These are phyloP conservation scores for Allophyes oxyacanthae DNA, from an alignment of 2,888 invertebrate genomes.

Conservation along the genomic window DNA sequence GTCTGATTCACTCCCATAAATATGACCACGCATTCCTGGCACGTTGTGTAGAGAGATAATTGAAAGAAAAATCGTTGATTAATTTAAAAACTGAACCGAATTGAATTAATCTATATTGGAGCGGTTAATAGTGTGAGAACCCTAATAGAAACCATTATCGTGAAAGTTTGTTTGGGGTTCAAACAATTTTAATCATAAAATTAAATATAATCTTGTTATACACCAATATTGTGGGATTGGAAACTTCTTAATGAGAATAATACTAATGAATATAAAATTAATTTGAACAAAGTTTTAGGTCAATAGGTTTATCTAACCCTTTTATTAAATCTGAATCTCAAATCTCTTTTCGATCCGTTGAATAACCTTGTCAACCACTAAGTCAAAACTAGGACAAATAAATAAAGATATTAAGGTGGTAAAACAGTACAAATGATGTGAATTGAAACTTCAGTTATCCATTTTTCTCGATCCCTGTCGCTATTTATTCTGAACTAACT, in stretches of 20 bases:
- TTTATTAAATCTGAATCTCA: slow-evolving; percentile 11
- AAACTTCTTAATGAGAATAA: slow-evolving; percentile 10
- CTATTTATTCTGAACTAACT: no score
- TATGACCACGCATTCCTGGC: no score
- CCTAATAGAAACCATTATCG: neutral
- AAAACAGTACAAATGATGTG: neutral
- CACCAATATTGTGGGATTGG: slow-evolving; percentile 17
- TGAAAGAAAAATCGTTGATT: no score
- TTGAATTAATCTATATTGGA: neutral
- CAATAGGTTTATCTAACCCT: slow-evolving; percentile 21
- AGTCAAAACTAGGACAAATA: neutral
- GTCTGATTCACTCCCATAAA: no score
- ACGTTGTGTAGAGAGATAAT: no score
- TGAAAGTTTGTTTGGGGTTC: slow-evolving; percentile 4
- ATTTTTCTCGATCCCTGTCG: neutral
- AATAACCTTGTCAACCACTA: slow-evolving; percentile 3
- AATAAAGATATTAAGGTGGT: neutral
- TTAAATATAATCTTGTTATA: slow-evolving; percentile 6
- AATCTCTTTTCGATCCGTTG: slow-evolving; percentile 9
- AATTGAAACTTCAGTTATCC: neutral
- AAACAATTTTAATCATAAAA: slow-evolving; percentile 2
- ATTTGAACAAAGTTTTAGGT: slow-evolving; percentile 14
- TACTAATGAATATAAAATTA: slow-evolving; percentile 34
- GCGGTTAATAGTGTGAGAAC: neutral
- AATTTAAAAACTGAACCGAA: neutral